Conservation (phyloP, 2,797 vertebrate species). For the Anguilla marmorata region DNA sequence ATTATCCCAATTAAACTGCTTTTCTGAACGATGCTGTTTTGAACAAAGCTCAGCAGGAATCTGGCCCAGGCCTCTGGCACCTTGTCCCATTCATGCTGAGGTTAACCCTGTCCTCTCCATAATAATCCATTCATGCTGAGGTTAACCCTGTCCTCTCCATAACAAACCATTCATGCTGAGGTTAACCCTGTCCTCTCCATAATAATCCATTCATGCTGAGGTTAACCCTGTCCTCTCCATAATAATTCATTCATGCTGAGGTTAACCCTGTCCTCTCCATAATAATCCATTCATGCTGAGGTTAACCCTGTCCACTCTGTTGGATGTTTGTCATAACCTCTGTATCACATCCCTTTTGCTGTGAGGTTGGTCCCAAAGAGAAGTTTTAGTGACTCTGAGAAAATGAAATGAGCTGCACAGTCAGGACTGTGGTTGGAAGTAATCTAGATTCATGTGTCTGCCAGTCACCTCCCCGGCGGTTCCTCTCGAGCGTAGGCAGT, state of each 20-base stretch:
- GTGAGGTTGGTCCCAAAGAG: not conserved
- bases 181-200: not conserved
- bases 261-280: conserved; percentile 1
- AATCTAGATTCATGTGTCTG: not conserved
- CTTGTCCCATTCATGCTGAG: not conserved
- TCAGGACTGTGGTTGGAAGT: not conserved
- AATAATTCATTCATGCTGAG: not conserved
- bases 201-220: not conserved
- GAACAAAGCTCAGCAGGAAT: conserved; percentile 9
- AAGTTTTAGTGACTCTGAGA: not conserved
- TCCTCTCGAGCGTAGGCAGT: not conserved
- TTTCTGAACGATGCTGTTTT: not conserved
- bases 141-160: not conserved
- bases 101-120: conserved; percentile 2
- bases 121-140: not conserved
- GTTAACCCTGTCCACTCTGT: not conserved
- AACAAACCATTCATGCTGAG: not conserved
- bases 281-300: not conserved
- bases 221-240: not conserved
- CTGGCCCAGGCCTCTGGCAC: conserved; percentile 1
- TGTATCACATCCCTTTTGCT: not conserved
- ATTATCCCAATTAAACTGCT: conserved; percentile 44
- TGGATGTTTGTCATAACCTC: not conserved
- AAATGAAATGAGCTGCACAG: not conserved
- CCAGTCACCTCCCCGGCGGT: not conserved